Evolutionary conservation across 1,140 invertebrate genomes (phyloP).

Genomic region (Drosophila biarmipes): DNA sequence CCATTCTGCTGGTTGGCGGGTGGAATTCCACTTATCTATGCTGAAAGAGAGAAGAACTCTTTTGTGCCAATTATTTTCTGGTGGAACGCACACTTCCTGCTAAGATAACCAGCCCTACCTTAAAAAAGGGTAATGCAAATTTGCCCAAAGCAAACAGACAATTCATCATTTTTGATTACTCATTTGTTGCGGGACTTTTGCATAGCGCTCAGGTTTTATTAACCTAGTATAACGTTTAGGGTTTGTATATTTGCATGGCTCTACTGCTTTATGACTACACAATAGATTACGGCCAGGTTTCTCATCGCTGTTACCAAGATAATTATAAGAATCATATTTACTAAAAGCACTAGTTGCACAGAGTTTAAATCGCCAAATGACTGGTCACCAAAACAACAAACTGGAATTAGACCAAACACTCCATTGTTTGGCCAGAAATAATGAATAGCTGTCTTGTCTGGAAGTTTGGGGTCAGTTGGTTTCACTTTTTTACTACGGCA

Average conservation of each 20-base stretch:
- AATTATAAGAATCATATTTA: constrained; percentile 8
- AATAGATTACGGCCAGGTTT: constrained; percentile 3
- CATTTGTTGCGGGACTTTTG: constrained; percentile 12
- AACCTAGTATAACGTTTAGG: constrained; percentile 10
- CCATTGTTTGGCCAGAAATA: too few species aligned
- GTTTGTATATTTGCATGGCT: constrained; percentile 28
- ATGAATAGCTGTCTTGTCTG: too few species aligned
- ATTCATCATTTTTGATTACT: constrained; percentile 9
- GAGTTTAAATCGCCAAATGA: constrained; percentile 9
- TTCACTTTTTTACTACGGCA: not conserved
- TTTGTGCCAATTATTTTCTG: not conserved
- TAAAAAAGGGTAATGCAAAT: constrained; percentile 11
- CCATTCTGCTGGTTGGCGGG: not conserved
- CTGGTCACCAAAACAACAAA: not conserved
- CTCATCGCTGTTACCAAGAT: not conserved
- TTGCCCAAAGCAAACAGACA: constrained; percentile 12
- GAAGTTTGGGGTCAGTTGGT: too few species aligned
- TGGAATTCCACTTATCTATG: not conserved
- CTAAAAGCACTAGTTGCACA: not conserved
- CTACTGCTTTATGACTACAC: constrained; percentile 3
- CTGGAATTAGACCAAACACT: not conserved
- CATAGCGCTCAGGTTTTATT: constrained; percentile 19
- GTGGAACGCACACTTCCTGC: not conserved
- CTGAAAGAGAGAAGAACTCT: not conserved
- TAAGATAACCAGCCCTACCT: not conserved